phyloP scores from a whole-genome alignment of 2,888 invertebrate genomes.

The Cyaniris semiargus region DNA sequence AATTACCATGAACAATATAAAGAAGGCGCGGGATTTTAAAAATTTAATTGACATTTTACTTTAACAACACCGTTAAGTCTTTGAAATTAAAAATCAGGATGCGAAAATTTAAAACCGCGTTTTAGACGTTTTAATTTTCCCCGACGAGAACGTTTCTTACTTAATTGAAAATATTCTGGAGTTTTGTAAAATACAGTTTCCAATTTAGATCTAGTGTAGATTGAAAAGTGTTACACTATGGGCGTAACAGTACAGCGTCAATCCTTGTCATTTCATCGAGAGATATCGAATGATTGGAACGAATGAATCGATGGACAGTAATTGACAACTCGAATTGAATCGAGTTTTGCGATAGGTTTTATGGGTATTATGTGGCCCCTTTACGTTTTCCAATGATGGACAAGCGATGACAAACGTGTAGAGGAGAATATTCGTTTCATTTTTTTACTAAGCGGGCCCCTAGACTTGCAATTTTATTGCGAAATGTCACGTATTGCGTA shows the following conservation, averaged over 20 bases:
- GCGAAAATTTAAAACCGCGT: background rate
- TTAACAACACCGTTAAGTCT: background rate
- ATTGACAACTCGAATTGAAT: background rate
- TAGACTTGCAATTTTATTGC: too few species aligned
- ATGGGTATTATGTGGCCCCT: too few species aligned
- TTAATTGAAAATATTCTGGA: conserved; percentile 12
- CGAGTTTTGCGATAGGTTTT: background rate
- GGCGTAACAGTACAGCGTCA: background rate
- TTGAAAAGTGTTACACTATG: background rate
- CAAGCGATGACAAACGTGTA: too few species aligned
- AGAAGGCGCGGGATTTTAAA: too few species aligned
- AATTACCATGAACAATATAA: too few species aligned
- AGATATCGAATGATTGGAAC: background rate
- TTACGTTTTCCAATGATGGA: too few species aligned
- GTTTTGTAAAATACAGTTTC: conserved; percentile 19
- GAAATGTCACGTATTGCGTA: too few species aligned
- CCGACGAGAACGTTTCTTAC: background rate
- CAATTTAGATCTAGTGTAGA: conserved; percentile 13
- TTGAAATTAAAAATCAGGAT: conserved; percentile 1
- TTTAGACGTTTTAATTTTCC: conserved; percentile 6
- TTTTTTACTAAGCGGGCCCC: too few species aligned
- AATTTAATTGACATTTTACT: too few species aligned
- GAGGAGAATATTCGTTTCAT: too few species aligned
- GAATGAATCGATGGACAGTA: background rate
- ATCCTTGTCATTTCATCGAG: background rate